Base-by-base conservation (phyloP, 2,113 vertebrate species). In the Gobiocypris rarus region DNA sequence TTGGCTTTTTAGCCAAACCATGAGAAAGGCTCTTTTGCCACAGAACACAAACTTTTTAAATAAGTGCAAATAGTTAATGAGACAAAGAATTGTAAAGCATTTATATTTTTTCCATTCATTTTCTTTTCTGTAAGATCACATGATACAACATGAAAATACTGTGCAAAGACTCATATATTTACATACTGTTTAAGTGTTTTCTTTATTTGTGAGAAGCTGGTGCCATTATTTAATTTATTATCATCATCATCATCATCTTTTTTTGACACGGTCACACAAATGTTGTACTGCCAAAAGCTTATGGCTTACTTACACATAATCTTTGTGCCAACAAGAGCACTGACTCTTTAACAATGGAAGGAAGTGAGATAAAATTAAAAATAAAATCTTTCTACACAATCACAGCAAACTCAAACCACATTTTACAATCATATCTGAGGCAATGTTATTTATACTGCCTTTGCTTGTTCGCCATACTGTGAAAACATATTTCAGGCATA, bases 51-150 rank as follows among this genome's bases (percentile, higher is more conserved):
- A 38, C 89, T 93, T 92, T 93, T 95, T 94, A 95, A 95, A 95
- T 95, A 95, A 95, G 94, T 95, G 94, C 94, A 94, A 95, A 94
- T 92, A 94, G 93, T 95, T 94, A 94, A 94, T 93, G 92, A 93
- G 90, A 94, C 93, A 93, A 91, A 92, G 86, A 92, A 93, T 81
- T 91, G 92, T 93, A 94, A 95, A 94, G 92, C 93, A 93, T 93
- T 93, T 92, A 93, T 90, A 91, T 88, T 90, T 73, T 69, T 80
- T 89, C 87, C 90, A 80, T 86, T 84, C 45, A 28, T 78, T 81
- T 38, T 28, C 75, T 81, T 43, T 87, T 91, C 89, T 89, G 88
- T 92, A 88, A 91, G 90, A 92, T 91, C 89, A 94, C 94, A 93
- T 84, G 87, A 92, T 87, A 93, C 92, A 91, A 95, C 93, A 92